Conservation (phyloP, 2,113 vertebrate species). For the Astur gentilis region DNA sequence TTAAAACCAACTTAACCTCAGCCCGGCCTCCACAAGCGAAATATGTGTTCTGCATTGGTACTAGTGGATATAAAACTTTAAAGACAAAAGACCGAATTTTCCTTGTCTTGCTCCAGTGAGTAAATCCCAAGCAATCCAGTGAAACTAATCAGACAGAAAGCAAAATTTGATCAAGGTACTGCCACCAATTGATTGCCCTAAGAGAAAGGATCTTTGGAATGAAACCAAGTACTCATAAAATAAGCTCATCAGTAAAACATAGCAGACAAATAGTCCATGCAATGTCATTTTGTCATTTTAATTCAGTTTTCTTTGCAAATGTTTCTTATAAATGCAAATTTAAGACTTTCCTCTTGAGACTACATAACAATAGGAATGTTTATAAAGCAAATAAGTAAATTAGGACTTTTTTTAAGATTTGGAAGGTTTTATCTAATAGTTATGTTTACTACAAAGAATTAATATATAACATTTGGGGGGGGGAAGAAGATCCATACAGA, state of each 20-base stretch:
- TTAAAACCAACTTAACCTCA: slow-evolving; percentile 69
- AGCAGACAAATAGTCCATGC: background rate
- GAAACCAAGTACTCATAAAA: background rate
- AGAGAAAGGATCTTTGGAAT: background rate
- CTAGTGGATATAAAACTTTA: slow-evolving; percentile 3
- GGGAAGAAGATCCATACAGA: background rate
- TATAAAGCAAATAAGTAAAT: background rate
- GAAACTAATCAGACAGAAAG: background rate
- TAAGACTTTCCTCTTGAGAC: background rate
- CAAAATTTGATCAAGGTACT: background rate
- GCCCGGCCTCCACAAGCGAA: slow-evolving; percentile 33
- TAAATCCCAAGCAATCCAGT: background rate
- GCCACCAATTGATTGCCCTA: background rate
- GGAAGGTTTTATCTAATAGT: background rate
- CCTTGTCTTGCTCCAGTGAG: background rate
- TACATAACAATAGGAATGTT: background rate
- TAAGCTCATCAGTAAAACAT: background rate
- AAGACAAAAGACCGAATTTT: background rate
- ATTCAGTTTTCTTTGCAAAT: background rate
- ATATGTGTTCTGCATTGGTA: slow-evolving; percentile 22
- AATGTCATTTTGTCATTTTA: background rate
- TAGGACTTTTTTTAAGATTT: background rate
- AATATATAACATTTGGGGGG: background rate
- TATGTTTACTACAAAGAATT: background rate
- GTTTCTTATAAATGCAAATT: slow-evolving; percentile 13